These are phyloP conservation scores for Oxystoma pomonae DNA, from an alignment of 2,888 invertebrate genomes.

Conservation along the genomic window DNA sequence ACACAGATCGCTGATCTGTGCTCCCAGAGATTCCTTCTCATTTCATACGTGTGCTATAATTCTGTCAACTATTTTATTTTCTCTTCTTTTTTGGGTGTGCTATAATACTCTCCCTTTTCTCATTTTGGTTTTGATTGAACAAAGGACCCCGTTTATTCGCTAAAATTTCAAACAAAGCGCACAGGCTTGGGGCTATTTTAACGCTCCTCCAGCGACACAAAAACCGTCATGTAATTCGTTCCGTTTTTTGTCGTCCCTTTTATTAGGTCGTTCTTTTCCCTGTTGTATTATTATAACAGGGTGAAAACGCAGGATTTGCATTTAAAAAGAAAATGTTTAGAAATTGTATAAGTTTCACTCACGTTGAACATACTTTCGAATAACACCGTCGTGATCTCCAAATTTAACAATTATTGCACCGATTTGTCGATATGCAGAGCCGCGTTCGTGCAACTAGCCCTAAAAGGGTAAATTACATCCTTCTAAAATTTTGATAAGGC, in stretches of 20 bases:
- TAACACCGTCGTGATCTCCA: too few relatives aligned
- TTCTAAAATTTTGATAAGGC: too few relatives aligned
- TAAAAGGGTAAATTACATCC: too few relatives aligned
- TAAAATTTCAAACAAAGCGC: neutral
- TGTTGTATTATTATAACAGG: neutral
- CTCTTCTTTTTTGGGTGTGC: neutral
- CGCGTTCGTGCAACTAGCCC: too few relatives aligned
- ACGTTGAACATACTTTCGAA: too few relatives aligned
- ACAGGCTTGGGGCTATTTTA: neutral
- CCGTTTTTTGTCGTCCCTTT: constrained; percentile 2
- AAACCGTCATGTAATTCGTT: neutral
- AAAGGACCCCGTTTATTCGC: neutral
- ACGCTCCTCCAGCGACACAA: constrained; percentile 10
- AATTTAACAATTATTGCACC: too few relatives aligned
- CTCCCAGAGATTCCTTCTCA: too few relatives aligned
- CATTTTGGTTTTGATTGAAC: neutral
- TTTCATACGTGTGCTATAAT: too few relatives aligned
- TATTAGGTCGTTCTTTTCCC: constrained; percentile 1
- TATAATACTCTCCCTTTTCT: neutral
- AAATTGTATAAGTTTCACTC: too few relatives aligned
- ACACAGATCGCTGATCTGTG: too few relatives aligned
- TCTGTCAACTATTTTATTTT: too few relatives aligned
- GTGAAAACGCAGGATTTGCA: neutral
- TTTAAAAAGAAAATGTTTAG: neutral
- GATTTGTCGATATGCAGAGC: too few relatives aligned